phyloP scores from a whole-genome alignment of 2,888 invertebrate species.

The Agrilus mali region DNA sequence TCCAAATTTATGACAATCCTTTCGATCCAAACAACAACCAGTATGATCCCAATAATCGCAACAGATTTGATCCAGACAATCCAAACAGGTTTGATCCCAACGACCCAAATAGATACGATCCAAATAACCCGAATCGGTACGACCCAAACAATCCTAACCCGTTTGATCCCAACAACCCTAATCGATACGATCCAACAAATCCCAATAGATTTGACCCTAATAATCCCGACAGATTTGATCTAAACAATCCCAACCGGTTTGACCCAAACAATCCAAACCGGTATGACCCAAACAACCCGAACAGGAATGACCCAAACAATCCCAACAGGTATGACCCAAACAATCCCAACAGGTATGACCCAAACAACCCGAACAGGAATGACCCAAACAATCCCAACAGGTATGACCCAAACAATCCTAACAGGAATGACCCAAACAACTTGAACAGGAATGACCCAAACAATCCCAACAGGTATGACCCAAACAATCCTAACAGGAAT shows the following conservation, averaged over 20 bases:
- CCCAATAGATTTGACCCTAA: conserved; percentile 6
- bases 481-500: not conserved
- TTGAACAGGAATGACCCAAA: not conserved
- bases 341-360: conserved; percentile 1
- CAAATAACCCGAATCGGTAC: conserved; percentile 5
- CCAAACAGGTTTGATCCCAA: not conserved
- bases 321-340: conserved; percentile 3
- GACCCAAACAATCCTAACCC: conserved; percentile 3
- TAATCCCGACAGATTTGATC: conserved; percentile 8
- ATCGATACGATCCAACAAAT: conserved; percentile 2
- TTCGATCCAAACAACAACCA: conserved; percentile 9
- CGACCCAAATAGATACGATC: conserved; percentile 4
- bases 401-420: not conserved
- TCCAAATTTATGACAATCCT: conserved; percentile 14
- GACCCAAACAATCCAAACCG: conserved; percentile 1
- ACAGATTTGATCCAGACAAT: not conserved
- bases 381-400: conserved; percentile 1
- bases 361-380: conserved; percentile 3
- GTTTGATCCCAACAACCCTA: conserved; percentile 3
- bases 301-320: conserved; percentile 3
- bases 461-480: not conserved
- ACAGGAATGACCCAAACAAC: not conserved
- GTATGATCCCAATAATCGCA: conserved; percentile 15
- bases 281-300: conserved; percentile 6
- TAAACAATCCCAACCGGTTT: not conserved